Conservation (phyloP, 2,888 invertebrate genomes). For the Argynnis bischoffii region DNA sequence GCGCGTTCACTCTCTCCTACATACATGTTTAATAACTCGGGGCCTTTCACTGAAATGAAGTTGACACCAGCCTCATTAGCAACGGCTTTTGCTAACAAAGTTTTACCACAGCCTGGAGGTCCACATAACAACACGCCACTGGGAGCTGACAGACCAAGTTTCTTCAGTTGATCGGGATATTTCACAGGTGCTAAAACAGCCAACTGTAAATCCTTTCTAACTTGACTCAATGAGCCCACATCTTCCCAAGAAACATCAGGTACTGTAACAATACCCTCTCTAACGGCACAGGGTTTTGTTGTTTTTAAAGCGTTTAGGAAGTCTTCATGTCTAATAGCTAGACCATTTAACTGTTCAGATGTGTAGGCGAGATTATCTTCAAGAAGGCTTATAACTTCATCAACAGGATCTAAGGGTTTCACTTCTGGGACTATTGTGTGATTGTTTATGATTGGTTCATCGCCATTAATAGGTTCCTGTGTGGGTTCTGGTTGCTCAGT, state of each 20-base stretch:
- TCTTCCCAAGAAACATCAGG: conserved; percentile 99
- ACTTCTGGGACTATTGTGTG: conserved; percentile 33
- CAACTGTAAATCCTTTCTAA: conserved; percentile 94
- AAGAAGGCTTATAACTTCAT: conserved; percentile 85
- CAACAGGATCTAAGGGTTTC: conserved; percentile 52
- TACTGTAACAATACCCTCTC: conserved; percentile 98
- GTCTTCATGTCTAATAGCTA: conserved; percentile 88
- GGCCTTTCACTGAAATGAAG: conserved; percentile 99
- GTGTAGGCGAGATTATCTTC: conserved; percentile 85
- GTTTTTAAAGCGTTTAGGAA: conserved; percentile 89
- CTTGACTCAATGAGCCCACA: conserved; percentile 94
- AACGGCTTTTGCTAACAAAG: conserved; percentile 97
- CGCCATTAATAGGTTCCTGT: conserved; percentile 46
- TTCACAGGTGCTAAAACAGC: conserved; percentile 96
- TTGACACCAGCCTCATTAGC: conserved; percentile 99
- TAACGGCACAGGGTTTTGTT: conserved; percentile 95
- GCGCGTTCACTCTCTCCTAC: conserved; percentile 99
- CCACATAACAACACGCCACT: conserved; percentile 97
- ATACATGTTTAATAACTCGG: conserved; percentile 99
- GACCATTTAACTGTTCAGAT: conserved; percentile 82
- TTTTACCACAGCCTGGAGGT: conserved; percentile 98
- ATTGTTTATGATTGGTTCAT: conserved; percentile 31
- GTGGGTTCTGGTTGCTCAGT: conserved; percentile 46
- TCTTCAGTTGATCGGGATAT: conserved; percentile 89
- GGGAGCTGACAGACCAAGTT: conserved; percentile 90